Conservation (phyloP, 2,888 invertebrate genomes). For the Caenorhabditis doughertyi region DNA sequence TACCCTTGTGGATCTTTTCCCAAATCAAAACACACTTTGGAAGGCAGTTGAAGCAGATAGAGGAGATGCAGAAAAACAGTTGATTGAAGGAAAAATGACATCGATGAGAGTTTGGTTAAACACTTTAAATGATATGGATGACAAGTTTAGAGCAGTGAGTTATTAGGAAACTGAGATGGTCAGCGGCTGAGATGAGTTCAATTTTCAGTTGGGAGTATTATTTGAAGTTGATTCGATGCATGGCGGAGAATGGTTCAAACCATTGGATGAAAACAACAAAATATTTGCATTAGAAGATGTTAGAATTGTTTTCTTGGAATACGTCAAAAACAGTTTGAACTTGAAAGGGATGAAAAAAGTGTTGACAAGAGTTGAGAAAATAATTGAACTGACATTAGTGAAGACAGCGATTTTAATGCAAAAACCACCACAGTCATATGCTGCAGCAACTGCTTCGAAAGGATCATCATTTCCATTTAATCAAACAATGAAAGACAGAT, state of each 20-base stretch:
- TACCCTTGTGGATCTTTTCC: slow-evolving; percentile 47
- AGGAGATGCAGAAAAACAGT: slow-evolving; percentile 25
- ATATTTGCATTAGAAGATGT: slow-evolving; percentile 59
- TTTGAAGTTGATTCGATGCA: slow-evolving; percentile 60
- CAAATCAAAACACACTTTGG: slow-evolving; percentile 42
- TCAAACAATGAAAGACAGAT: slow-evolving; percentile 57
- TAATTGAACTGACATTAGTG: slow-evolving; percentile 82
- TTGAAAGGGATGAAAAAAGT: slow-evolving; percentile 87
- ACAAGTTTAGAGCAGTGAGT: slow-evolving; percentile 49
- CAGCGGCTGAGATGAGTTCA: neutral
- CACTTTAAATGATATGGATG: slow-evolving; percentile 85
- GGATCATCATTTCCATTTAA: slow-evolving; percentile 35
- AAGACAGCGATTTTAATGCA: slow-evolving; percentile 75
- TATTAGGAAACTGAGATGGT: neutral
- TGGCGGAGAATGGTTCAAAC: slow-evolving; percentile 61
- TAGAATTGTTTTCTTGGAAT: slow-evolving; percentile 57
- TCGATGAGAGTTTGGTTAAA: slow-evolving; percentile 89
- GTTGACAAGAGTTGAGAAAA: slow-evolving; percentile 88
- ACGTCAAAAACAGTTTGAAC: slow-evolving; percentile 66
- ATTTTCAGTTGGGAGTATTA: slow-evolving; percentile 55
- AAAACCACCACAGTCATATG: slow-evolving; percentile 68
- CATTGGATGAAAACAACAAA: slow-evolving; percentile 47
- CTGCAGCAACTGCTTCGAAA: slow-evolving; percentile 66
- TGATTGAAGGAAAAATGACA: slow-evolving; percentile 38
- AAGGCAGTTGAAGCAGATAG: slow-evolving; percentile 26